Evolutionary conservation across 2,113 vertebrate genomes (phyloP), one percentile per base, ranked within the genome.

Genomic region (Halcyon malimbica): DNA sequence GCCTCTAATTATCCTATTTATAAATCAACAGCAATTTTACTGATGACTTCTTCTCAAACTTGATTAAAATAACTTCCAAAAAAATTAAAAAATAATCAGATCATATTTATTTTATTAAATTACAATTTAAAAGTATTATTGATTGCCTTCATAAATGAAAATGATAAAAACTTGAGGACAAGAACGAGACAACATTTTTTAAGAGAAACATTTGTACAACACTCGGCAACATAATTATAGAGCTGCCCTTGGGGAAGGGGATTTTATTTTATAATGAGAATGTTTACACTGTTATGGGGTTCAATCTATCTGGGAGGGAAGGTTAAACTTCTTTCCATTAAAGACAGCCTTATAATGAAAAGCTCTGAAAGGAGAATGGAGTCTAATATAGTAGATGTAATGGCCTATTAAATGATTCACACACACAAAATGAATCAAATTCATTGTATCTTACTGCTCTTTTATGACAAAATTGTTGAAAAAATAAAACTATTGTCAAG

Each of bases 1-100:
- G 98, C 98, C 98, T 97, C 96, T 99, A 99, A 99, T 99, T 99
- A 99, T 98, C 98, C 98, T 98, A 99, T 99, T 99, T 99, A 99
- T 99, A 99, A 99, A 99, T 99, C 99, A 99, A 98, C 99, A 96
- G 98, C 98, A 98, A 99, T 99, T 99, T 98, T 98, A 98, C 98
- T 99, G 98, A 99, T 98, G 99, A 98, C 97, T 99, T 98, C 98
- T 98, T 98, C 98, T 98, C 97, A 98, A 98, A 99, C 98, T 98
- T 99, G 98, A 99, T 99, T 98, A 98, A 98, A 99, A 98, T 97
- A 98, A 98, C 97, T 98, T 98, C 26, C 26, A 20, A 96, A 98
- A 98, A 97, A 98, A 98, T 97, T 96, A 97, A 98, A 98, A 98
- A 98, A 97, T 98, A 97, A 99, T 98, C 97, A 97, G 98, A 97